Evolutionary conservation across 2,888 invertebrate species (phyloP).

Genomic region (Dicyrtomina minuta): DNA sequence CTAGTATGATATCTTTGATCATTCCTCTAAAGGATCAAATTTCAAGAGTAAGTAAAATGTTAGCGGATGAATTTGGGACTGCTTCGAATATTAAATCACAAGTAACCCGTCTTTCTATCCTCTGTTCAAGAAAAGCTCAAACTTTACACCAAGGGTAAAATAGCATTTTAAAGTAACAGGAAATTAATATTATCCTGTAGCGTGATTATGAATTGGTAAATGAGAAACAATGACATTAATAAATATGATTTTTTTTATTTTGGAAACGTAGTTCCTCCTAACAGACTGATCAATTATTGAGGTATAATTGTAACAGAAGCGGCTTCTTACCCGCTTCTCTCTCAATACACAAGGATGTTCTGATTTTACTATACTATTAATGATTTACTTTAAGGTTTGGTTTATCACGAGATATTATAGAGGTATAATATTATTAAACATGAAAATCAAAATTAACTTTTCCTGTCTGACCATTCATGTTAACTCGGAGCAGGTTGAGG

Average conservation of each 20-base stretch:
- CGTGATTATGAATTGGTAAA: no score
- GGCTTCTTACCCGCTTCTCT: no score
- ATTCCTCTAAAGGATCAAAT: conserved; percentile 99
- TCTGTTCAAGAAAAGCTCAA: conserved; percentile 99
- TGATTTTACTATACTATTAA: no score
- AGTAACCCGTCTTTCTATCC: conserved; percentile 97
- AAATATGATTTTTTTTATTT: conserved; percentile 27
- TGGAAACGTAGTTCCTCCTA: conserved; percentile 87
- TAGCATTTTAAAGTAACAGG: neutral
- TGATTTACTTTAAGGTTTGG: no score
- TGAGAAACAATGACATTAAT: no score
- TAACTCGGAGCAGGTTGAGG: no score
- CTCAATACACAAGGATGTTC: no score
- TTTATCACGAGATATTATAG: no score
- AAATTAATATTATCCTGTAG: no score
- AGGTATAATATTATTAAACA: no score
- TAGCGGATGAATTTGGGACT: conserved; percentile 99
- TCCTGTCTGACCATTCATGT: no score
- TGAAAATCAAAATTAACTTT: no score
- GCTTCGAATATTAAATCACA: conserved; percentile 99
- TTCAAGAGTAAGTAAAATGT: conserved; percentile 98
- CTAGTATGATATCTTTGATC: conserved; percentile 99
- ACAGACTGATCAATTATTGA: conserved; percentile 99
- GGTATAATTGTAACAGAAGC: conserved; percentile 99
- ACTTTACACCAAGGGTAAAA: conserved; percentile 93